Percentiles rank a stretch among this genome's conserved stretches.
These are phyloP conservation scores for Python bivittatus DNA, from an alignment of 2,113 vertebrate genomes.

Conservation along the genomic window DNA sequence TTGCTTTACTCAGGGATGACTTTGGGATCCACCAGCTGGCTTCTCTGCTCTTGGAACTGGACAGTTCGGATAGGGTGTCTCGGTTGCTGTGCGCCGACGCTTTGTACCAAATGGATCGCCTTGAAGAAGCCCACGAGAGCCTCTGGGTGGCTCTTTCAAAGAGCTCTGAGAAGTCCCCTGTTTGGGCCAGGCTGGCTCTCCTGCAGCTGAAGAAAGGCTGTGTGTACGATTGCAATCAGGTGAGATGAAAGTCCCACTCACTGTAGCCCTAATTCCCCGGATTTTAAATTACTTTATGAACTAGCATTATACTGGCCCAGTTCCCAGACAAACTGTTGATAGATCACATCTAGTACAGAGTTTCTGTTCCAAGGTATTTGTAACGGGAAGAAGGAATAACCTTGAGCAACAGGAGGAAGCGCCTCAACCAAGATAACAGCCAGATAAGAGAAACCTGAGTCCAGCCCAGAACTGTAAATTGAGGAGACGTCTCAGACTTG, in stretches of 20 bases:
- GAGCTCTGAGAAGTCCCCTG: slow-evolving; percentile 73
- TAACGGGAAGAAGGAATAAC: too few relatives aligned
- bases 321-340: too few relatives aligned
- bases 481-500: background rate
- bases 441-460: background rate
- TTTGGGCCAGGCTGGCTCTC: slow-evolving; percentile 85
- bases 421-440: background rate
- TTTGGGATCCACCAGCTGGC: slow-evolving; percentile 86
- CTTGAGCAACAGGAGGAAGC: too few relatives aligned
- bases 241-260: slow-evolving; percentile 44
- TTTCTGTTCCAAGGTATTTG: too few relatives aligned
- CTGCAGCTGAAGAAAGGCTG: slow-evolving; percentile 89
- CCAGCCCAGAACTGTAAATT: background rate
- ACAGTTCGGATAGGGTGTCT: slow-evolving; percentile 72
- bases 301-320: too few relatives aligned
- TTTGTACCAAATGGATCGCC: slow-evolving; percentile 82
- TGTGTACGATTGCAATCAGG: slow-evolving; percentile 88
- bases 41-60: slow-evolving; percentile 84
- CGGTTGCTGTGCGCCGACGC: slow-evolving; percentile 86
- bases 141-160: slow-evolving; percentile 75
- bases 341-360: too few relatives aligned
- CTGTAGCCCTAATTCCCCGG: background rate
- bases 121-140: slow-evolving; percentile 84
- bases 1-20: slow-evolving; percentile 71
- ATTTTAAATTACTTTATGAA: background rate